Evolutionary conservation across 2,888 invertebrate species (phyloP), one percentile per base, ranked within the genome.

Genomic region (Bombylius major): DNA sequence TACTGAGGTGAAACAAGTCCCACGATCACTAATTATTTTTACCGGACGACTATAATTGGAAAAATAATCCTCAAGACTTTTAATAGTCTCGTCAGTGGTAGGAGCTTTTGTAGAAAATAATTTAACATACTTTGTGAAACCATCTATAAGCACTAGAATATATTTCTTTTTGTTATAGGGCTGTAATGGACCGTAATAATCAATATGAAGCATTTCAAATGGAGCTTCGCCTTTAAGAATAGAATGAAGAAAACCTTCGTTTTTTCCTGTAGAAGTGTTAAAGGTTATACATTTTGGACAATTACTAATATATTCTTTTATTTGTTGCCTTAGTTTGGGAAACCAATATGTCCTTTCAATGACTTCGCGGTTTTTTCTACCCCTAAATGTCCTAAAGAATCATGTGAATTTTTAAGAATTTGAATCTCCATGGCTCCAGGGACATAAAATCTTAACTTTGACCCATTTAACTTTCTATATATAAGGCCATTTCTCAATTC

Each of bases 371-470:
- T 60, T 62, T 66, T 65, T 8, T 65, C 63, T 13, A 61, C n/a
- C 4, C 65, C 67, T 45, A 65, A 50, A 59, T 68, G 68, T 33
- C 65, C 65, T 36, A 60, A 39, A 32, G 57, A 45, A 53, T 66
- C 65, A 60, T 66, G 66, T 46, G 50, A 57, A 6, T 51, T 56
- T 33, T 53, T 46, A 3, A 64, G 54, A 4, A 63, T 50, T 13
- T 55, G 53, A 5, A 23, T 14, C 52, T 60, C 56, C 60, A 64
- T 61, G 8, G 11, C 23, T 48, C 57, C 42, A 0, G 64, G 64
- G 4, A 50, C 31, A 50, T 54, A 54, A 55, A 55, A 55, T 13
- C 50, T 45, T 5, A 50, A 36, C 8, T 36, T 36, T 6, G n/a
- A n/a, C 13, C 36, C 12, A 32, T 34, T 5, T 1, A 33, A 36